These are phyloP conservation scores for Choloepus didactylus DNA, from an alignment of 2,797 vertebrate species.

Conservation along the genomic window DNA sequence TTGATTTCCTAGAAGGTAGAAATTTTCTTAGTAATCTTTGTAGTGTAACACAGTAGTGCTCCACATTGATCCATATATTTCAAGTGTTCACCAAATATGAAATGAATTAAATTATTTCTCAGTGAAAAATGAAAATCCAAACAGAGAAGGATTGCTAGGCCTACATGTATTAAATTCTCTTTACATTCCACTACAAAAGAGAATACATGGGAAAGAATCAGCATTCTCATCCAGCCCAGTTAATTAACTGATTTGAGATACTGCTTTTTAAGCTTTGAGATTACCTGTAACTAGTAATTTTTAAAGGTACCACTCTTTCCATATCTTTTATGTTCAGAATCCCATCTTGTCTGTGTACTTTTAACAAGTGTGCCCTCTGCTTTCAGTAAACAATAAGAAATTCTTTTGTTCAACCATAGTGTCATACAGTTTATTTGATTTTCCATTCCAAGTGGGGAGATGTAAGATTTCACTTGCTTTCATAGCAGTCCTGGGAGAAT, in stretches of 20 bases:
- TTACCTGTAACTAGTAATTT: not conserved
- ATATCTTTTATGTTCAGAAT: not conserved
- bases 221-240: not conserved
- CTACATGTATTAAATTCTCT: not conserved
- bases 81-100: not conserved
- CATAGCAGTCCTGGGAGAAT: not conserved
- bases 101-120: not conserved
- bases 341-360: not conserved
- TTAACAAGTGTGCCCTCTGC: not conserved
- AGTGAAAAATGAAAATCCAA: not conserved
- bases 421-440: not conserved
- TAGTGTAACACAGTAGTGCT: not conserved
- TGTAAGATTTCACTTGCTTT: not conserved
- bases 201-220: fast-evolving
- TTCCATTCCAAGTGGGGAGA: not conserved
- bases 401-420: not conserved
- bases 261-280: not conserved
- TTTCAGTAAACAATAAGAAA: not conserved
- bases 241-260: not conserved
- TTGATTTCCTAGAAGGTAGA: not conserved
- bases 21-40: not conserved
- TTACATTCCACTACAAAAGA: not conserved
- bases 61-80: not conserved
- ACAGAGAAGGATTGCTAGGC: not conserved
- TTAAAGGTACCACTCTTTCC: not conserved